Evolutionary conservation across 2,797 vertebrate genomes (phyloP), one percentile per base, ranked within the genome.

Genomic region (Perodicticus potto): DNA sequence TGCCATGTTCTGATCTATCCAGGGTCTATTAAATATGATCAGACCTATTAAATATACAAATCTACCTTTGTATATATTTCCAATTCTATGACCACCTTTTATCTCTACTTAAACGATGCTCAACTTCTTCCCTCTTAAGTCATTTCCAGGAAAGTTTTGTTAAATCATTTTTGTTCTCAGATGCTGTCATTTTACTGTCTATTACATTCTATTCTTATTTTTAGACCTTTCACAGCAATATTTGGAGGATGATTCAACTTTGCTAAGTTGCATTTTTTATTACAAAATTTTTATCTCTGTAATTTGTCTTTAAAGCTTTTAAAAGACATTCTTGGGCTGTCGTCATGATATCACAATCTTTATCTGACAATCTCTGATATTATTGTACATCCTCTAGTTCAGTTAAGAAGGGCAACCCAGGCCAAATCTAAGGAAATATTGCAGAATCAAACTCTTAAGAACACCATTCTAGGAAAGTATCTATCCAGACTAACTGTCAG

Each of bases 301-400:
- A 78, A 96, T 73, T 77, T 93, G 49, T 80, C 63, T 91, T 78
- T 37, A 69, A 92, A 83, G 5, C 69, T 95, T 91, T 81, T 84
- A 94, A 96, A 80, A 49, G 45, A 72, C 57, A 92, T 87, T 94
- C 19, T 95, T 70, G 37, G 27, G 32, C 23, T 61, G 86, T 37
- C 89, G 29, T 87, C 67, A 95, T 81, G 84, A 96, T 91, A 78
- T 78, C 25, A 29, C 12, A 86, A 89, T n/a, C 53, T 80, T 91
- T 63, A n/a, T 19, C 34, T 40, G 55, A 80, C 77, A 80, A 59
- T 59, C 14, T 85, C n/a, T 61, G 25, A 67, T 83, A n/a, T 49
- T 65, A 76, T 11, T 81, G 43, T 14, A 84, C 69, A 94, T 92
- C 83, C 40, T 69, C 7, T 43, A 74, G 65, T 78, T 81, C 25